Percentiles rank a stretch among this genome's conserved stretches.
These are phyloP conservation scores for Isichthys henryi DNA, from an alignment of 2,113 vertebrate genomes.

Conservation along the genomic window DNA sequence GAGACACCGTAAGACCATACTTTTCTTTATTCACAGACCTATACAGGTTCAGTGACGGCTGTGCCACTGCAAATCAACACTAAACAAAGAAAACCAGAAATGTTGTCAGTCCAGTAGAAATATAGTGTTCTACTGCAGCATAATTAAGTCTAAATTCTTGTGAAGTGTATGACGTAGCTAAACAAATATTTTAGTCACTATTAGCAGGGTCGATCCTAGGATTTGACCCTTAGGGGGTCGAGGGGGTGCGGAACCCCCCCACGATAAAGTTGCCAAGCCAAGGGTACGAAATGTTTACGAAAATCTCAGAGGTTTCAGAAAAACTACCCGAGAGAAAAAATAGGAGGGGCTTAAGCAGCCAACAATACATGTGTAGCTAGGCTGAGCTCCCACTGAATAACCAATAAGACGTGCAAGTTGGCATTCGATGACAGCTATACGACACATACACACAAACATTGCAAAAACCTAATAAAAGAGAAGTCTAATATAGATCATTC, in stretches of 20 bases:
- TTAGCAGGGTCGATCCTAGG: neutral
- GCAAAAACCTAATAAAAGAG: neutral
- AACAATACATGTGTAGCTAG: neutral
- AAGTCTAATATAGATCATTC: neutral
- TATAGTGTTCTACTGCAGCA: neutral
- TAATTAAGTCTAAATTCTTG: neutral
- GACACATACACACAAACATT: neutral
- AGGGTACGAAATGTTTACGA: neutral
- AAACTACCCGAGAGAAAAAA: too few relatives aligned
- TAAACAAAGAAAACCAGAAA: neutral
- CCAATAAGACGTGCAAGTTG: neutral
- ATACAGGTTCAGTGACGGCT: neutral
- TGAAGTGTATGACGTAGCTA: neutral
- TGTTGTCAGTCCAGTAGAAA: neutral
- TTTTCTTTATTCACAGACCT: neutral
- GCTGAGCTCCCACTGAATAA: neutral
- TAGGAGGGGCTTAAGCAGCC: neutral
- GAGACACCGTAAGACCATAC: neutral
- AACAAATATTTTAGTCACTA: neutral
- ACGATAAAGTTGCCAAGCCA: neutral
- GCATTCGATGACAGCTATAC: neutral
- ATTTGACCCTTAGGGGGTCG: neutral
- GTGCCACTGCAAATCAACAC: neutral
- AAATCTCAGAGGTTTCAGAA: neutral
- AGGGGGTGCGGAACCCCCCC: too few relatives aligned